phyloP scores from a whole-genome alignment of 1,140 invertebrate species.

The Aphis gossypii region DNA sequence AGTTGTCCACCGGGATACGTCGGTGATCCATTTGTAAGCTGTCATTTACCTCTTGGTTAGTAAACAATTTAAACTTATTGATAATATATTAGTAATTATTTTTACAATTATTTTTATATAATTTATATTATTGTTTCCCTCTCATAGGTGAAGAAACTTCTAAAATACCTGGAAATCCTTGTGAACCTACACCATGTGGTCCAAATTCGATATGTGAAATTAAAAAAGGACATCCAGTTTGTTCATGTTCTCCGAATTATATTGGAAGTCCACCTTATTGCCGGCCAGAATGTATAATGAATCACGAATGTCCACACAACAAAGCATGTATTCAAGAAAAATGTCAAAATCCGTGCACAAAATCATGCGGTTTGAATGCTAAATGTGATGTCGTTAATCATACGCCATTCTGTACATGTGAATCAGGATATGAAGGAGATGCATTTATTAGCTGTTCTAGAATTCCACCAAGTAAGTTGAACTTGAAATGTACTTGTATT shows the following conservation, averaged over 20 bases:
- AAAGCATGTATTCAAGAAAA: constrained; percentile 82
- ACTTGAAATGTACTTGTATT: no score
- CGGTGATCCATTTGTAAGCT: constrained; percentile 83
- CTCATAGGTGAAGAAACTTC: constrained; percentile 62
- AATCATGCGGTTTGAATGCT: constrained; percentile 79
- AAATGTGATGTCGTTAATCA: constrained; percentile 83
- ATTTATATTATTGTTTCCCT: constrained; percentile 27
- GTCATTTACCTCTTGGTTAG: constrained; percentile 67
- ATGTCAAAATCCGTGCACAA: constrained; percentile 78
- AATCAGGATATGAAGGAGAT: constrained; percentile 79
- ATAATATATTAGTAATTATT: neutral
- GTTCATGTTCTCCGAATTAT: constrained; percentile 74
- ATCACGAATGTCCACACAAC: constrained; percentile 70
- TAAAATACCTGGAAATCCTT: constrained; percentile 70
- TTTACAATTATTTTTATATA: neutral
- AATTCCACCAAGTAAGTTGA: constrained; percentile 64
- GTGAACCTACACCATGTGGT: constrained; percentile 82
- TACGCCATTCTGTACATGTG: constrained; percentile 80
- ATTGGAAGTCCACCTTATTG: constrained; percentile 70
- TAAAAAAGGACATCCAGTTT: constrained; percentile 77
- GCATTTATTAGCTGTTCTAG: constrained; percentile 79
- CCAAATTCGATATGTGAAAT: constrained; percentile 85
- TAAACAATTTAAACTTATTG: neutral
- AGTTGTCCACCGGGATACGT: constrained; percentile 75
- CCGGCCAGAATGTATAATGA: constrained; percentile 69